Percentiles rank a stretch among this genome's conserved stretches.
Conservation (phyloP, 2,888 invertebrate genomes). For the Idaea straminata region DNA sequence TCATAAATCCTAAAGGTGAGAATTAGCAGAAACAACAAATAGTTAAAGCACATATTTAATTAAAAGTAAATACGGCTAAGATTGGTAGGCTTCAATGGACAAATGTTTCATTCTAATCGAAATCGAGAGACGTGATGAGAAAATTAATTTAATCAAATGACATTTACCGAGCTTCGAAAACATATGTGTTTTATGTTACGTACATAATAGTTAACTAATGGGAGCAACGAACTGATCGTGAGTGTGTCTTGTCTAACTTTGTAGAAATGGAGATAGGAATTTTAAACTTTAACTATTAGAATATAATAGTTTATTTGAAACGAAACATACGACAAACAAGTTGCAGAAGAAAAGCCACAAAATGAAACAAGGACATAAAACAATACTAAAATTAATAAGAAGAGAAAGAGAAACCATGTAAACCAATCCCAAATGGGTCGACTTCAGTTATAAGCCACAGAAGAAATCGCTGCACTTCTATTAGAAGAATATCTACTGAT, state of each 20-base stretch:
- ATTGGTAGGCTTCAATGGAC: background rate
- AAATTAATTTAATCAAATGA: background rate
- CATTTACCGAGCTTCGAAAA: background rate
- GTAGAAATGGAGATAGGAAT: background rate
- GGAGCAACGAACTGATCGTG: background rate
- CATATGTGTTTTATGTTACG: background rate
- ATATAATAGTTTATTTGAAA: no score
- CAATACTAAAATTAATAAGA: no score
- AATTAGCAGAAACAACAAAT: background rate
- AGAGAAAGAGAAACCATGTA: no score
- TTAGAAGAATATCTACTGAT: no score
- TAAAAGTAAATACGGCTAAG: background rate
- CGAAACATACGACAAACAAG: no score
- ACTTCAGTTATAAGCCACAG: no score
- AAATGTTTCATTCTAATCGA: background rate
- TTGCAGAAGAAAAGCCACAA: no score
- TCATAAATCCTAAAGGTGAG: background rate
- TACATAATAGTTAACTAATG: background rate
- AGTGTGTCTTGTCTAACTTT: background rate
- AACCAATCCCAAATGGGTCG: no score
- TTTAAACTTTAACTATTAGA: background rate
- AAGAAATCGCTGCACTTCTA: no score
- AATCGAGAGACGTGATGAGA: background rate
- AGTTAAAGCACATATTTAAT: background rate
- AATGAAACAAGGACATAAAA: no score